Percentiles rank a stretch among this genome's conserved stretches.
phyloP scores from a whole-genome alignment of 1,140 invertebrate species.

The Akabosia matsudoensis region DNA sequence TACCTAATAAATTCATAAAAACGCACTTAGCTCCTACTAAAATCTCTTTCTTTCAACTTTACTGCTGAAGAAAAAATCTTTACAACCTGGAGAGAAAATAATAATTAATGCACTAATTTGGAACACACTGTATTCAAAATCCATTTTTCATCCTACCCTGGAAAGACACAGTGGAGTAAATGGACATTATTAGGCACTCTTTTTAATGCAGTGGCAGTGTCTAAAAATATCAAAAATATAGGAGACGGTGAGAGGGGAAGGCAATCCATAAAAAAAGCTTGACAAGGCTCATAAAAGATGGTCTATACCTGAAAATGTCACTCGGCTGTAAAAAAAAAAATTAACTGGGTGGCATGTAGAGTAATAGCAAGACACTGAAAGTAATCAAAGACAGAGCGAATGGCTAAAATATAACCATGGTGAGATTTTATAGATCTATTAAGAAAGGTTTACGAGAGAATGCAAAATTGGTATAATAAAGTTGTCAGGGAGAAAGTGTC shows the following conservation, averaged over 20 bases:
- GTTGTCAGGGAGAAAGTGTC: no score
- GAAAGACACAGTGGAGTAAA: no score
- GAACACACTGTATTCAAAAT: no score
- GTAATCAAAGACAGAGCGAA: constrained; percentile 2
- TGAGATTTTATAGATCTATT: constrained; percentile 42
- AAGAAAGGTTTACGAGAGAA: constrained; percentile 45
- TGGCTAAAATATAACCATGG: constrained; percentile 30
- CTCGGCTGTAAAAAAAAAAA: neutral
- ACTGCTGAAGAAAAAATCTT: neutral
- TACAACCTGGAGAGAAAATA: no score
- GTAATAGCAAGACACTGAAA: neutral
- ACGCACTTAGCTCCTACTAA: neutral
- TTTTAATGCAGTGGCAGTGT: no score
- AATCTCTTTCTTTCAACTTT: neutral
- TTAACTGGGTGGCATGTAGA: no score
- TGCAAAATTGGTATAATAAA: constrained; percentile 41
- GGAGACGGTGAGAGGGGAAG: no score
- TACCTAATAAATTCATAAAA: neutral
- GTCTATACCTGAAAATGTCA: neutral
- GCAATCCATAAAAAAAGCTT: neutral
- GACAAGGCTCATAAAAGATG: neutral
- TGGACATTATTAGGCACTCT: no score
- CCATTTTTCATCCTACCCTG: no score
- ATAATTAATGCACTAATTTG: no score
- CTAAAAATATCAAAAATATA: no score